A percentile compares a stretch with the other conserved stretches of the same genome.
Conservation (phyloP, 64 coral and sea anemone species). For the Pachyseris speciosa region DNA sequence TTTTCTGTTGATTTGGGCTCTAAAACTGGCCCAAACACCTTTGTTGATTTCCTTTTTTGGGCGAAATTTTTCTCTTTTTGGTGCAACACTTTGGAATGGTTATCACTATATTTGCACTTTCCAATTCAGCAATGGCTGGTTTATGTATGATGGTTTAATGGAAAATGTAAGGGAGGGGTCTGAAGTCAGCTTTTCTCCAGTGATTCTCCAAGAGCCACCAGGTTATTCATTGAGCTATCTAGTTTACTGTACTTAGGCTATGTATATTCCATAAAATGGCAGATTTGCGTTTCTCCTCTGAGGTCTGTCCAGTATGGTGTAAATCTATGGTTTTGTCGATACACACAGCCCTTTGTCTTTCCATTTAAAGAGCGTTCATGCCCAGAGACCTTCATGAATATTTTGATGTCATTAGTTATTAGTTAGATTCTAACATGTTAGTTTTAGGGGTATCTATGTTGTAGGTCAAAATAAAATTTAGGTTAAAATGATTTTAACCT, state of each 20-base stretch:
- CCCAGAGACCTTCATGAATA: too few relatives aligned
- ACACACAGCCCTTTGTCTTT: too few relatives aligned
- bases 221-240: constrained; percentile 70
- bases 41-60: constrained; percentile 42
- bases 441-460: too few relatives aligned
- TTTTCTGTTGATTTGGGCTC: constrained; percentile 58
- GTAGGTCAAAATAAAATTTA: too few relatives aligned
- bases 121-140: constrained; percentile 54
- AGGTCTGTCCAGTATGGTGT: too few relatives aligned
- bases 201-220: constrained; percentile 37
- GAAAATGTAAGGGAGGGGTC: constrained; percentile 30
- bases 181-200: constrained; percentile 56
- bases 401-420: too few relatives aligned
- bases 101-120: constrained; percentile 66
- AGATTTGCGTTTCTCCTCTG: too few relatives aligned
- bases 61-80: constrained; percentile 19
- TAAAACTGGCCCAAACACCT: constrained; percentile 54
- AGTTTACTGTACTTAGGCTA: not conserved
- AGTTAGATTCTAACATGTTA: too few relatives aligned
- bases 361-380: too few relatives aligned
- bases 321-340: too few relatives aligned
- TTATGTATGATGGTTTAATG: constrained; percentile 70
- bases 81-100: constrained; percentile 80
- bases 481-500: too few relatives aligned
- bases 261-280: too few relatives aligned